Conservation (phyloP, 2,113 vertebrate genomes). For the Xenus cinereus region DNA sequence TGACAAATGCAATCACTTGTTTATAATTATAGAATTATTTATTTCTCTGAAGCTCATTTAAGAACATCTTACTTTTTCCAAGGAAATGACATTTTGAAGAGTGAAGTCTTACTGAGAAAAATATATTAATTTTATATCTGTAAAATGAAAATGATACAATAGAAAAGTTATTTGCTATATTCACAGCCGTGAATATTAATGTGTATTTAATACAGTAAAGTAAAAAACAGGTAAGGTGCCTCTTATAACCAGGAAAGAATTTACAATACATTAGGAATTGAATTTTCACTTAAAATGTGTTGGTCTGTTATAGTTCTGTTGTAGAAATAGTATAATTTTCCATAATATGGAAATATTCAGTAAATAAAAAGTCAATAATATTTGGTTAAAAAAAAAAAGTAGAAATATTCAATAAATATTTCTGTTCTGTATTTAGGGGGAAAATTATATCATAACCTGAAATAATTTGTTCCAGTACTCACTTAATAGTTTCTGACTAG, state of each 20-base stretch:
- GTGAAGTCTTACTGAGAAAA: not conserved
- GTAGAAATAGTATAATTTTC: not conserved
- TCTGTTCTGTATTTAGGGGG: not conserved
- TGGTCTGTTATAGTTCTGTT: not conserved
- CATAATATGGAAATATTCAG: not conserved
- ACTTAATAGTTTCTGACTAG: not conserved
- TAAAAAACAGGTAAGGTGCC: not conserved
- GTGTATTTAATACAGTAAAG: not conserved
- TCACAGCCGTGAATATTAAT: not conserved
- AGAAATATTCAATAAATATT: not conserved
- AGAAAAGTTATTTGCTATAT: not conserved
- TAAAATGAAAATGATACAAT: not conserved
- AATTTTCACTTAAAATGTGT: not conserved
- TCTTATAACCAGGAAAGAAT: not conserved
- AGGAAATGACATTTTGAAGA: not conserved
- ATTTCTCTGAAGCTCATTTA: not conserved
- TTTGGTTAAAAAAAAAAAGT: not conserved
- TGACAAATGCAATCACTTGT: not conserved
- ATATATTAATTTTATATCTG: not conserved
- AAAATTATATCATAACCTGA: not conserved
- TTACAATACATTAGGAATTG: not conserved
- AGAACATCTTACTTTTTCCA: not conserved
- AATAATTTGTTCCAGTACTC: not conserved
- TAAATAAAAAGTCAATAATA: not conserved
- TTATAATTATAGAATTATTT: not conserved